These are phyloP conservation scores for Nipponacmea schrenckii DNA, from an alignment of 2,888 invertebrate species.

Conservation along the genomic window DNA sequence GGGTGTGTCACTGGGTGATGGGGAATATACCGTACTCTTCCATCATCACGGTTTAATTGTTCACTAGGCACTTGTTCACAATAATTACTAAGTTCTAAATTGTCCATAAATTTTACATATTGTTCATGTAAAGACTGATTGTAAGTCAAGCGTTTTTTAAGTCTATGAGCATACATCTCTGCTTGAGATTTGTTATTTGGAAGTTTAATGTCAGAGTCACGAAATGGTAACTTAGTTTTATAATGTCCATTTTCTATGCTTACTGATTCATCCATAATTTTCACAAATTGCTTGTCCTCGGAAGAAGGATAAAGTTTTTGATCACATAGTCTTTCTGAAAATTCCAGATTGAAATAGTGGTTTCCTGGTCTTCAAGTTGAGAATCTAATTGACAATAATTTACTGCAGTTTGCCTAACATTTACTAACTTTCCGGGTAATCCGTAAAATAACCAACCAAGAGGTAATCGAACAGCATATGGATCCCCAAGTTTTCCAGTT, in stretches of 20 bases:
- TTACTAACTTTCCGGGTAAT: background rate
- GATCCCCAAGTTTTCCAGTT: constrained; percentile 13
- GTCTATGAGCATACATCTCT: background rate
- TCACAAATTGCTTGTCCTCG: constrained; percentile 68
- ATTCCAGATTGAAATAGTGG: constrained; percentile 70
- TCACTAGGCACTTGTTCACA: constrained; percentile 14
- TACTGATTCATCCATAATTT: constrained; percentile 16
- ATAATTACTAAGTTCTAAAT: constrained; percentile 22
- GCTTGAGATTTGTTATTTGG: constrained; percentile 11
- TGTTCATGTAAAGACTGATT: constrained; percentile 11
- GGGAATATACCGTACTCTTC: constrained; percentile 17
- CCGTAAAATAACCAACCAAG: no score
- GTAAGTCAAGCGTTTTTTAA: constrained; percentile 16
- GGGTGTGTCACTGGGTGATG: constrained; percentile 15
- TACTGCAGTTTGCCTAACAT: background rate
- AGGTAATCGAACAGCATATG: constrained; percentile 20
- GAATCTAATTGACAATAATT: constrained; percentile 71
- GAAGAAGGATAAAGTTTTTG: constrained; percentile 83
- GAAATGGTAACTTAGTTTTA: constrained; percentile 23
- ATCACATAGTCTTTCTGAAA: constrained; percentile 73
- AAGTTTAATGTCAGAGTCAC: background rate
- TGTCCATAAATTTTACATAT: constrained; percentile 21
- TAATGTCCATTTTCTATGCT: constrained; percentile 18
- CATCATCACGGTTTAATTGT: background rate
- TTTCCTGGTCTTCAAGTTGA: constrained; percentile 83